phyloP scores from a whole-genome alignment of 2,797 vertebrate genomes.

The Danionella dracula region DNA sequence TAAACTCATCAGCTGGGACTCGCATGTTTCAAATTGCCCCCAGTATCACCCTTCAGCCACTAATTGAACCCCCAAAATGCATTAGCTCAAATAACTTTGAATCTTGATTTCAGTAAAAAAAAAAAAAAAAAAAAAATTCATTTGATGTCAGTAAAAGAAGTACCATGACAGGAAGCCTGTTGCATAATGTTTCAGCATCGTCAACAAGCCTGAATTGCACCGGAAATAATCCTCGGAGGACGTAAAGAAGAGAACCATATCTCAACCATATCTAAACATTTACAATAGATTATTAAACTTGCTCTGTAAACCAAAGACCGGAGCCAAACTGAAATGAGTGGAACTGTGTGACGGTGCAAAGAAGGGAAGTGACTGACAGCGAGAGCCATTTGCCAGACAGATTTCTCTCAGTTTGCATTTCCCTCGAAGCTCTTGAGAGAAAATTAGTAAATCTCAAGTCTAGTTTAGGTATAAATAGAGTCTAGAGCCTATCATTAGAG shows the following conservation, averaged over 20 bases:
- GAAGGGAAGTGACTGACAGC: neutral
- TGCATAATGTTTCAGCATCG: slow-evolving; percentile 10
- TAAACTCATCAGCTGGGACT: slow-evolving; percentile 16
- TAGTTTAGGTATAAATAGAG: slow-evolving; percentile 63
- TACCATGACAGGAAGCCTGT: neutral
- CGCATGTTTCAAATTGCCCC: slow-evolving; percentile 10
- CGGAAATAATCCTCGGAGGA: slow-evolving; percentile 2
- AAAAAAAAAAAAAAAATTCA: too few species aligned
- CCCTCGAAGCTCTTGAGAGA: slow-evolving; percentile 46
- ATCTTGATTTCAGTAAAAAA: neutral
- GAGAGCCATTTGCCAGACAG: neutral
- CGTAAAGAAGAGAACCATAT: neutral
- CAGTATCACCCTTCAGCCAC: slow-evolving; percentile 1
- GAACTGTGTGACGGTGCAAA: neutral
- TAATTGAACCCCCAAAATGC: neutral
- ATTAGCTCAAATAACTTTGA: neutral
- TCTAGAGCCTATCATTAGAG: slow-evolving; percentile 61
- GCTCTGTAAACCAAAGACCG: neutral
- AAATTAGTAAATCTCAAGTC: slow-evolving; percentile 61
- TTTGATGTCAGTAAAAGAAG: neutral
- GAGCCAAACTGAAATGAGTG: neutral
- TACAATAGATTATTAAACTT: neutral
- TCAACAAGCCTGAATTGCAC: neutral
- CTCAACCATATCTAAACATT: neutral
- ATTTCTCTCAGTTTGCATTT: slow-evolving; percentile 54